Conservation (phyloP, 2,797 vertebrate species). For the Setipinna tenuifilis region DNA sequence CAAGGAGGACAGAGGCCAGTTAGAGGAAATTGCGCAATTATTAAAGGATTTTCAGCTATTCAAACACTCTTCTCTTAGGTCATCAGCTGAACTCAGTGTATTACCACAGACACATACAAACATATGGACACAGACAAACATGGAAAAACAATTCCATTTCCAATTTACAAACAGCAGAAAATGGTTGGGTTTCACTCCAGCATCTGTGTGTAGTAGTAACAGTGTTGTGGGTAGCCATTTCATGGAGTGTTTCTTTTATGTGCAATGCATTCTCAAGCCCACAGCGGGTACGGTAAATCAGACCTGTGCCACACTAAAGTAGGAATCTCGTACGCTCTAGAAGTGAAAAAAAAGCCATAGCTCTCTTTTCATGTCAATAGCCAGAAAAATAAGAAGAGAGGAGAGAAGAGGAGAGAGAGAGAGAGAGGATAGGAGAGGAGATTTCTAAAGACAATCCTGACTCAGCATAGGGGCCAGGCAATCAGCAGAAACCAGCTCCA, state of each 20-base stretch:
- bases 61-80: neutral
- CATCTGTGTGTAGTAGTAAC: neutral
- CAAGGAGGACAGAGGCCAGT: neutral
- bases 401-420: neutral
- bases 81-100: neutral
- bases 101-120: neutral
- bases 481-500: slow-evolving; percentile 32
- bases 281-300: neutral
- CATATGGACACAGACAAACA: neutral
- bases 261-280: neutral
- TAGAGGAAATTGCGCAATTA: neutral
- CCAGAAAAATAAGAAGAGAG: neutral
- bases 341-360: neutral
- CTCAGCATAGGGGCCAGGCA: slow-evolving; percentile 25
- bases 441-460: slow-evolving; percentile 6
- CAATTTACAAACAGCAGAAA: neutral
- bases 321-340: neutral
- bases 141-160: neutral
- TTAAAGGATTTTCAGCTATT: slow-evolving; percentile 4
- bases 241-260: neutral
- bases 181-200: neutral
- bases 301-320: neutral
- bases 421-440: neutral
- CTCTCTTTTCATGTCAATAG: slow-evolving; percentile 18
- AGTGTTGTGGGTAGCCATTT: neutral